Conservation (phyloP, 2,113 vertebrate species). For the Scopus umbretta region DNA sequence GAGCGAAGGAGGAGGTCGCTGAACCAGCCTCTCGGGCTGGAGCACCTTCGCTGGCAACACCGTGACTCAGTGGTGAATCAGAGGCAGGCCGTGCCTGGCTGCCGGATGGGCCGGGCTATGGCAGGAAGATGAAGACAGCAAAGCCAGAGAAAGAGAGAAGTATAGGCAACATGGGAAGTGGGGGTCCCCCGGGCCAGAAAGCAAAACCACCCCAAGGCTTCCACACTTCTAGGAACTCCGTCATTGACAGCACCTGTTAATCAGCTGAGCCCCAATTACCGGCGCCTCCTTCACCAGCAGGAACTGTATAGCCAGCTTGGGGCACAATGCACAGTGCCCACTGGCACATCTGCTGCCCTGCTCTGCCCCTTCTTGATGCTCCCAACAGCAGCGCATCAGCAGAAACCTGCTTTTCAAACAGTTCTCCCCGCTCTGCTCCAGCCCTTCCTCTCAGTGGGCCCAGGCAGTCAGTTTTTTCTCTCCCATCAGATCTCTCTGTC, state of each 20-base stretch:
- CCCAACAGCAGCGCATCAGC: background rate
- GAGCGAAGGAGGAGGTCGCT: background rate
- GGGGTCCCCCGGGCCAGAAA: background rate
- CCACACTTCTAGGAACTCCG: background rate
- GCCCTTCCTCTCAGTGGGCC: background rate
- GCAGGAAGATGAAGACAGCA: background rate
- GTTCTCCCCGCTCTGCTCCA: background rate
- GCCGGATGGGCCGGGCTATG: background rate
- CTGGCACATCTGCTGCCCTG: background rate
- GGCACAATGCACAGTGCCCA: background rate
- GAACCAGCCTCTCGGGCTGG: background rate
- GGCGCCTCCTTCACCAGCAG: background rate
- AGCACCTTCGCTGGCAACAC: background rate
- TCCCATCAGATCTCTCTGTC: background rate
- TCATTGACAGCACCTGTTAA: background rate
- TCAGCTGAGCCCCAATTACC: background rate
- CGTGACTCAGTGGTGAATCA: background rate
- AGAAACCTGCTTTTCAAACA: background rate
- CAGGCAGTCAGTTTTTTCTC: background rate
- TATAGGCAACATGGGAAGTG: background rate
- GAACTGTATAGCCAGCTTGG: accelerated
- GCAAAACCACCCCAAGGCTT: background rate
- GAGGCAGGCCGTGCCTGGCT: background rate
- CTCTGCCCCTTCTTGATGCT: background rate
- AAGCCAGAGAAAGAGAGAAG: background rate